Evolutionary conservation across 2,888 invertebrate species (phyloP), one percentile per base, ranked within the genome.

Genomic region (Lycophotia porphyrea): DNA sequence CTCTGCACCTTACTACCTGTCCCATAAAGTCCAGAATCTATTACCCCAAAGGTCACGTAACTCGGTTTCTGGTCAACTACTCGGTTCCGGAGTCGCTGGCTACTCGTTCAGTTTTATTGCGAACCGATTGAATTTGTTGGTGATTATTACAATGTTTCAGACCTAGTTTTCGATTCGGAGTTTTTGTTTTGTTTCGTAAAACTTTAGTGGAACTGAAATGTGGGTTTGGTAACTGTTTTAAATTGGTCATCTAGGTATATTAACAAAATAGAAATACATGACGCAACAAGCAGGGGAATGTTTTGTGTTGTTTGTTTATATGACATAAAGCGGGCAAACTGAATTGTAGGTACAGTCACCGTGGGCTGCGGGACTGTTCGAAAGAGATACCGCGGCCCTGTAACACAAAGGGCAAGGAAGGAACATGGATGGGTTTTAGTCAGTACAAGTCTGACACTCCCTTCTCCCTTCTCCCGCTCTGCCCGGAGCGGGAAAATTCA

Each of bases 81-180:
- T 92, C 86, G 90, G 90, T 93, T 93, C 92, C 93, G 92, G 92
- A 93, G 91, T 93, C 91, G 89, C 89, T 92, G 90, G 92, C 92
- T 91, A 92, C 91, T 92, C 87, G 87, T 89, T 86, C 90, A 91
- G 90, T 94, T 95, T 94, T 95, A 94, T 95, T 91, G 91, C 90
- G 85, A 92, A 92, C 89, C 91, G 91, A 95, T 95, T 94, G 93
- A 94, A 93, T 94, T 94, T 93, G 91, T 91, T 87, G 90, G 90
- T 91, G 91, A 93, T 94, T 92, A 92, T 91, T 89, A 92, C 89
- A 88, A 90, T 90, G 90, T 91, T 90, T 82, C 82, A 80, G 85
- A 86, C 76, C 76, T 76, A 86, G 84, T 84, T 89, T 84, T 72
- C 34, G 55, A 71, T 76, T 63, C 27, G 21, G 27, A 31, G 42